Conservation (phyloP, 2,888 invertebrate species). For the Meiosimyza decipiens region DNA sequence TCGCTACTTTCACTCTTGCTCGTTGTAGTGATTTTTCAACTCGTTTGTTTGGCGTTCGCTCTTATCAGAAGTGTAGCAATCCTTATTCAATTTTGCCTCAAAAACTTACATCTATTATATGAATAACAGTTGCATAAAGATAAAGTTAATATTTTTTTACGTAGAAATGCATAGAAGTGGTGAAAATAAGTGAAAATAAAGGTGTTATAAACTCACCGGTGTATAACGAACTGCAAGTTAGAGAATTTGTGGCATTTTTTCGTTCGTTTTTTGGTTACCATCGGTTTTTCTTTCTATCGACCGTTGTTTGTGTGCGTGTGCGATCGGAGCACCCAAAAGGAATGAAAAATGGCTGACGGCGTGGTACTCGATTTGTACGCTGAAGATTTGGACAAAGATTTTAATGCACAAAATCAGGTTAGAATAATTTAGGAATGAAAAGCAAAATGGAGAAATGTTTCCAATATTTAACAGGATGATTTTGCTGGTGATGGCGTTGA, state of each 20-base stretch:
- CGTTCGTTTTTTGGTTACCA: slow-evolving; percentile 6
- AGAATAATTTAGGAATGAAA: slow-evolving; percentile 27
- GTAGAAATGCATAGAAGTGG: slow-evolving; percentile 30
- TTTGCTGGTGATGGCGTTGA: slow-evolving; percentile 79
- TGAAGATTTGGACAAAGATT: slow-evolving; percentile 96
- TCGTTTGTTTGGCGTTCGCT: slow-evolving; percentile 22
- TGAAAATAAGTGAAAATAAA: slow-evolving; percentile 12
- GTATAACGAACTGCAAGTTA: slow-evolving; percentile 16
- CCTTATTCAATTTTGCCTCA: not conserved
- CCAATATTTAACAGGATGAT: slow-evolving; percentile 58
- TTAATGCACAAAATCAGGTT: slow-evolving; percentile 76
- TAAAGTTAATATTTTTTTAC: slow-evolving; percentile 13
- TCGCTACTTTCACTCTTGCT: no score
- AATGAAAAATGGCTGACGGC: slow-evolving; percentile 87
- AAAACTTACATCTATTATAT: slow-evolving; percentile 24
- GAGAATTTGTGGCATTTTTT: slow-evolving; percentile 26
- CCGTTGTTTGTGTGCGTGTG: slow-evolving; percentile 13
- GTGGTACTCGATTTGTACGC: slow-evolving; percentile 97
- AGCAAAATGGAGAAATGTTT: not conserved
- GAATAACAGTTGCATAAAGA: slow-evolving; percentile 28
- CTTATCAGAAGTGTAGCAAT: not conserved
- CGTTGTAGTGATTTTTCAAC: not conserved
- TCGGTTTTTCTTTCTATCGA: slow-evolving; percentile 20
- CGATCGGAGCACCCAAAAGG: slow-evolving; percentile 21
- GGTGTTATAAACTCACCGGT: not conserved